These are phyloP conservation scores for Oreochromis aureus DNA, from an alignment of 2,113 vertebrate genomes.

Conservation along the genomic window DNA sequence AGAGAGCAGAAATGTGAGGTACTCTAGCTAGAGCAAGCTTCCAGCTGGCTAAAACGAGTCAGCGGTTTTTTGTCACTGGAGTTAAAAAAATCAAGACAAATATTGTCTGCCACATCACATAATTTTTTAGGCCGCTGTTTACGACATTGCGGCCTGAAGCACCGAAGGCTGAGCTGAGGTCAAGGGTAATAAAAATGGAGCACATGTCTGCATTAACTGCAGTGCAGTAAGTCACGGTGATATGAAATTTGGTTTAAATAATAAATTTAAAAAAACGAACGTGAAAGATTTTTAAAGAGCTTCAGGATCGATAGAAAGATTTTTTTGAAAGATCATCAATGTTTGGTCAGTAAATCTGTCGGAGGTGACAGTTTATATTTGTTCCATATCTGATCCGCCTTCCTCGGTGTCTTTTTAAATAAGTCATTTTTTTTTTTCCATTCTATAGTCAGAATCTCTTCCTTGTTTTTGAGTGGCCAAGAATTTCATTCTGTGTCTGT, in stretches of 20 bases:
- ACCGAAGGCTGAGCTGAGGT: neutral
- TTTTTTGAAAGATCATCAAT: neutral
- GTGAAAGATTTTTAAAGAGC: neutral
- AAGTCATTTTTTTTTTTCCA: neutral
- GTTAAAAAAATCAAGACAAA: neutral
- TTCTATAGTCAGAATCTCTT: neutral
- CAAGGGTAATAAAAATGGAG: neutral
- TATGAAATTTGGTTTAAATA: neutral
- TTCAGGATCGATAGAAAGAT: neutral
- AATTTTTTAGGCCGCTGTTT: neutral
- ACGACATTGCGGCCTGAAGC: neutral
- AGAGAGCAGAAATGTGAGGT: neutral
- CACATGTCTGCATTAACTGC: neutral
- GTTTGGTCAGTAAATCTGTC: neutral
- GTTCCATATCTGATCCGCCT: neutral
- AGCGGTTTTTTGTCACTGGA: neutral
- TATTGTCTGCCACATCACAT: neutral
- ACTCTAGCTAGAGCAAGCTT: neutral
- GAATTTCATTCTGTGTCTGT: neutral
- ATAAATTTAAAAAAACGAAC: neutral
- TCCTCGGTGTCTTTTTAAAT: neutral
- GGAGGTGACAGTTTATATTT: neutral
- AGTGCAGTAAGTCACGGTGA: neutral
- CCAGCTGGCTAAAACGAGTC: neutral
- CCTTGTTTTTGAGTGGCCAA: neutral